A percentile compares a stretch with the other conserved stretches of the same genome.
Conservation (phyloP, 2,113 vertebrate species). For the Siphamia tubifer region DNA sequence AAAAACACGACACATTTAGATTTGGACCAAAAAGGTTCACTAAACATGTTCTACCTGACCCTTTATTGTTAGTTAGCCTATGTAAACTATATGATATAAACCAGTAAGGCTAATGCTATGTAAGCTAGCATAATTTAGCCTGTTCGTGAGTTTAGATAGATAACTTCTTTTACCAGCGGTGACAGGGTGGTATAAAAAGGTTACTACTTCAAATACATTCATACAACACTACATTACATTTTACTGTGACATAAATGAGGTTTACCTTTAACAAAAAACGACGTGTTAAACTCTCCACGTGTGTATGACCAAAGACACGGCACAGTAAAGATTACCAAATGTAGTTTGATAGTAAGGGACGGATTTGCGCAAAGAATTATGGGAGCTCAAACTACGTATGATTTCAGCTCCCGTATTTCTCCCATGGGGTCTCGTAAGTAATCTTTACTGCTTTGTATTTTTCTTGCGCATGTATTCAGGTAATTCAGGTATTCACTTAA, state of each 20-base stretch:
- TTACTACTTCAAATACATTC: not conserved
- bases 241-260: accelerated
- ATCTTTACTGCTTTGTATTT: no score
- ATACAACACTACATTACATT: not conserved
- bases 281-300: constrained; percentile 50
- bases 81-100: not conserved
- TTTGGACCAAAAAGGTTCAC: not conserved
- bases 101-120: constrained; percentile 28
- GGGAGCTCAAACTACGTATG: no score
- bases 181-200: accelerated
- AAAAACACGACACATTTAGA: no score
- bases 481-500: no score
- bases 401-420: no score
- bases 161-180: not conserved
- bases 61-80: not conserved
- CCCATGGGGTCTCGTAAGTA: no score
- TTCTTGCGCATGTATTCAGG: no score
- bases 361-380: constrained; percentile 30
- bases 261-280: constrained; percentile 33
- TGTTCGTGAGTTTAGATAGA: not conserved
- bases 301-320: constrained; percentile 35
- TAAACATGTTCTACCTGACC: not conserved
- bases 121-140: constrained; percentile 21
- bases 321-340: not conserved
- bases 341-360: not conserved